Evolutionary conservation across 2,113 vertebrate species (phyloP), one percentile per base, ranked within the genome.

Genomic region (Tautogolabrus adspersus): DNA sequence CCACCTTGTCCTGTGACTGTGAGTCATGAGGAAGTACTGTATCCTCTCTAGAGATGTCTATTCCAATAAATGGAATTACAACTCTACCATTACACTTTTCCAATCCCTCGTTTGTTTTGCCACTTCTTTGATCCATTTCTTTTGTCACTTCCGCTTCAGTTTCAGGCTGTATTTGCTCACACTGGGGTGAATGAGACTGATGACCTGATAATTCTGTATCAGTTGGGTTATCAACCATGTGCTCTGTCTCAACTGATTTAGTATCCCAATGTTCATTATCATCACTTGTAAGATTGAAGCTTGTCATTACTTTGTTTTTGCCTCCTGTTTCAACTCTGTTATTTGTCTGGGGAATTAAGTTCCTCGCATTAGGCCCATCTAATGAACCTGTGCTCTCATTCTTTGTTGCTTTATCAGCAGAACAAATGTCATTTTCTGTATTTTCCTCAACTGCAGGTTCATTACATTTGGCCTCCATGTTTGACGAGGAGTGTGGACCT

Each of bases 21-120:
- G 22, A 40, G 34, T 47, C 23, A 16, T 21, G 47, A 42, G 40
- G 10, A n/a, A 38, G 44, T 51, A 60, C 7, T 16, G n/a, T 46
- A 60, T 71, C 10, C 8, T 77, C n/a, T 44, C 10, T 5, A 7
- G 61, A 69, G 10, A 9, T 23, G 18, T 78, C 67, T 19, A 71
- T 21, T 81, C 70, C 82, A 75, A 66, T 74, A 23, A 74, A 74
- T 54, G 75, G 77, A 85, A 79, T 79, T 30, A 54, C n/a, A 72
- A 62, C n/a, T 5, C 1, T n/a, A 57, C n/a, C 10, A 6, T 10
- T n/a, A 51, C 21, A 62, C 30, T 73, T 79, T 21, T 66, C 62
- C 13, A 61, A 0, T 16, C 1, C 23, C 10, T 65, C 23, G 16
- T 49, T 73, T 55, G 11, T 54, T 26, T 51, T 3, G 15, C 62